Evolutionary conservation across 2,888 invertebrate genomes (phyloP).

Genomic region (Ophonus ardosiacus): DNA sequence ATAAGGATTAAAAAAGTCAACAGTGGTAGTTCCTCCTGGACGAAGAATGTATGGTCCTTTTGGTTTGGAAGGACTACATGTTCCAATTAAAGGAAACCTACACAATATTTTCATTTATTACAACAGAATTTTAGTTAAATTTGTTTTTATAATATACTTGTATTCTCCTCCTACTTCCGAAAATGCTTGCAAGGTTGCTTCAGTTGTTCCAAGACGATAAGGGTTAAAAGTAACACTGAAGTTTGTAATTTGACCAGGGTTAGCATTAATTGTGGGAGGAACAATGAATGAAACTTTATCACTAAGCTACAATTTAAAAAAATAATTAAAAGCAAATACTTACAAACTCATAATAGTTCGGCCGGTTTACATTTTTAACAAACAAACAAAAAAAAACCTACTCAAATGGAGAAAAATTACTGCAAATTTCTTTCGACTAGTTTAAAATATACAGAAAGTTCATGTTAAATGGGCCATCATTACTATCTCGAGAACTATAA

Average conservation of each 20-base stretch:
- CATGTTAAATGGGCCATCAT: too few species aligned
- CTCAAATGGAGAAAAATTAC: too few species aligned
- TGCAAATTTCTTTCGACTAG: too few species aligned
- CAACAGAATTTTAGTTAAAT: constrained; percentile 11
- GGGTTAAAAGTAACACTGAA: constrained; percentile 71
- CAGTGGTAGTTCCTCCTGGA: constrained; percentile 71
- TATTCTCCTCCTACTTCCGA: constrained; percentile 71
- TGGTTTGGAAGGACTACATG: constrained; percentile 75
- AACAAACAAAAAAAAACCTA: too few species aligned
- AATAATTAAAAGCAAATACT: neutral
- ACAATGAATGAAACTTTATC: constrained; percentile 68
- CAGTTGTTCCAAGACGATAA: constrained; percentile 69
- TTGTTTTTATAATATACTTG: constrained; percentile 69
- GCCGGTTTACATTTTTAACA: too few species aligned
- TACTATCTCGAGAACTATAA: too few species aligned
- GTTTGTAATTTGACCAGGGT: constrained; percentile 65
- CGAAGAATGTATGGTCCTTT: constrained; percentile 76
- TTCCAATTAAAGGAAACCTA: constrained; percentile 75
- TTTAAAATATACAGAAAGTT: too few species aligned
- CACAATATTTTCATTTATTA: constrained; percentile 24
- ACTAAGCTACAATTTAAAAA: constrained; percentile 67
- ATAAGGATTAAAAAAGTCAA: constrained; percentile 77
- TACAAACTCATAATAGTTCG: neutral
- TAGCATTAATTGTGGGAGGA: constrained; percentile 62
- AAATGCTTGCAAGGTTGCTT: constrained; percentile 68